These are phyloP conservation scores for Pteruthius melanotis DNA, from an alignment of 2,113 vertebrate genomes.

Conservation along the genomic window DNA sequence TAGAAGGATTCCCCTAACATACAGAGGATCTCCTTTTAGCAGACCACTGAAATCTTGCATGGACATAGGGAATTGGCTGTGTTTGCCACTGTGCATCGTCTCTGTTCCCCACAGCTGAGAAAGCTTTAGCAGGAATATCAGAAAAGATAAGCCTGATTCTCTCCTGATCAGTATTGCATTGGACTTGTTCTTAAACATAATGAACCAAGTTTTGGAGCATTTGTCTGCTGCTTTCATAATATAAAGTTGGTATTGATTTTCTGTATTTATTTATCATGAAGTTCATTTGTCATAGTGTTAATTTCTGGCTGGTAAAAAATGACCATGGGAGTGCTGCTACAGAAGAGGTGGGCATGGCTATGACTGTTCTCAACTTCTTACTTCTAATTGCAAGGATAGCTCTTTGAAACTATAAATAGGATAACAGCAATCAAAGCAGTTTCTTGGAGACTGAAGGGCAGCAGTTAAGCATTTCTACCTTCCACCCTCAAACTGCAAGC, in stretches of 20 bases:
- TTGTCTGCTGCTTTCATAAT: background rate
- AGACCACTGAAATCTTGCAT: background rate
- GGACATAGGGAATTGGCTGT: background rate
- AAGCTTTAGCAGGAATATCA: background rate
- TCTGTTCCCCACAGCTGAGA: background rate
- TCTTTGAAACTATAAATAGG: background rate
- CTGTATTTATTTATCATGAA: background rate
- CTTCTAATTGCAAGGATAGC: background rate
- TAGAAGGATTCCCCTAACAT: background rate
- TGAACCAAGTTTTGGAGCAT: background rate
- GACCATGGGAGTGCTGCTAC: background rate
- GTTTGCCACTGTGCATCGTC: background rate
- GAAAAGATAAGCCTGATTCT: background rate
- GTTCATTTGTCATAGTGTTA: background rate
- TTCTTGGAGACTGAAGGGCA: slow-evolving; percentile 17
- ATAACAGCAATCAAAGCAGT: background rate
- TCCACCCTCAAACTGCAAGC: slow-evolving; percentile 2
- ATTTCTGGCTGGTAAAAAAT: background rate
- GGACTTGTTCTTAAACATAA: background rate
- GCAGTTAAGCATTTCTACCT: slow-evolving; percentile 28
- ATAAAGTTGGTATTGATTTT: background rate
- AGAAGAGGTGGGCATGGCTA: background rate
- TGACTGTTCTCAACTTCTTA: background rate
- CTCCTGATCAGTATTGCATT: background rate
- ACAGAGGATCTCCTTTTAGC: background rate